Evolutionary conservation across 2,113 vertebrate genomes (phyloP), one percentile per base, ranked within the genome.

Genomic region (Alethe diademata): DNA sequence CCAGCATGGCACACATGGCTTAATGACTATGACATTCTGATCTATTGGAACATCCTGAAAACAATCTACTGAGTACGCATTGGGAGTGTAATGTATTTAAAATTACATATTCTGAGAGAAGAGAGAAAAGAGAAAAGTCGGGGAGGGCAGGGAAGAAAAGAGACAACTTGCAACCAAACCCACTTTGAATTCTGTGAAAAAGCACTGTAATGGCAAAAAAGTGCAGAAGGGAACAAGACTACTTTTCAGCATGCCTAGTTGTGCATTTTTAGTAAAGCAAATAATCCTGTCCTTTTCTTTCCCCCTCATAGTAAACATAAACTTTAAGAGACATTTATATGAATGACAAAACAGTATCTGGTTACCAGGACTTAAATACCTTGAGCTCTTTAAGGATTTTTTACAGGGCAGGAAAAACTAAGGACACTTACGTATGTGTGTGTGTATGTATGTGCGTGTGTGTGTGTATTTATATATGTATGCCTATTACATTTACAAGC

Each of bases 41-140:
- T 36, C n/a, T 78, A 87, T 33, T 17, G 4, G 19, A 75, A 56
- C 24, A 94, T 23, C 42, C 89, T 93, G 75, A 91, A 90, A 92
- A 90, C 14, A 74, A 47, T 79, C 79, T 90, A 83, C 22, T 69
- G 35, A 84, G 51, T 23, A 87, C 47, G 61, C 35, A 57, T 8
- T 35, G 93, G 60, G 12, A 51, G 38, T 23, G 33, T 17, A 83
- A 56, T 50, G 9, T 40, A 93, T 90, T 78, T 79, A 35, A 92
- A 94, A 78, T n/a, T 8, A 92, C 13, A 20, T 57, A 69, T 29
- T 42, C 40, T 83, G 40, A 40, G 40, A 14, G 40, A 40, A 40
- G 40, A 40, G 40, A 14, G 40, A 40, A 40, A 91, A 72, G 23
- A 19, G 43, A 76, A 53, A 51, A 53, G 57, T 14, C 0, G 0